Percentiles rank a stretch among this genome's conserved stretches.
phyloP scores from a whole-genome alignment of 2,113 vertebrate species.

The Phrynosoma blainvillii region DNA sequence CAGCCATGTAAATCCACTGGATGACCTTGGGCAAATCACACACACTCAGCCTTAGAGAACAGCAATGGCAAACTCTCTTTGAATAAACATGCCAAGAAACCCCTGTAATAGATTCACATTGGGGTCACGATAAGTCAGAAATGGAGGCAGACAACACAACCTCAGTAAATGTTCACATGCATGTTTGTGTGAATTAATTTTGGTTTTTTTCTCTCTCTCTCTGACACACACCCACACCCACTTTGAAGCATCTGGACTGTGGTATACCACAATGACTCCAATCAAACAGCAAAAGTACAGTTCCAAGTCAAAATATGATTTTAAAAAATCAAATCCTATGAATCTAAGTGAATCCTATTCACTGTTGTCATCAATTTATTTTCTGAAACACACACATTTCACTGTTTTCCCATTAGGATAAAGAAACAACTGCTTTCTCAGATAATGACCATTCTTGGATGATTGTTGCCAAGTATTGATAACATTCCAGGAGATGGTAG shows the following conservation, averaged over 20 bases:
- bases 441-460: not conserved
- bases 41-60: too few species aligned
- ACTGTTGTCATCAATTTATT: too few species aligned
- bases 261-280: not conserved
- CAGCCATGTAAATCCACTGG: too few species aligned
- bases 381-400: not conserved
- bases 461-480: not conserved
- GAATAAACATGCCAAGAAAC: too few species aligned
- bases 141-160: too few species aligned
- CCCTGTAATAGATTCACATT: too few species aligned
- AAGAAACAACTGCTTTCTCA: constrained; percentile 12
- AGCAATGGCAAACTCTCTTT: too few species aligned
- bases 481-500: not conserved
- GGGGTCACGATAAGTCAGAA: too few species aligned
- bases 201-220: too few species aligned
- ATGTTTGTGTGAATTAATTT: too few species aligned
- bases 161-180: too few species aligned
- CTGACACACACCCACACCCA: not conserved
- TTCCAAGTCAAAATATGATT: not conserved
- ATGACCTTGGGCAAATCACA: too few species aligned
- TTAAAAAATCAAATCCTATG: not conserved
- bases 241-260: not conserved
- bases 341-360: not conserved
- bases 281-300: not conserved
- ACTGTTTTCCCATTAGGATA: constrained; percentile 3